A percentile compares a stretch with the other conserved stretches of the same genome.
Conservation (phyloP, 2,888 invertebrate species). For the Tenthredo notha region DNA sequence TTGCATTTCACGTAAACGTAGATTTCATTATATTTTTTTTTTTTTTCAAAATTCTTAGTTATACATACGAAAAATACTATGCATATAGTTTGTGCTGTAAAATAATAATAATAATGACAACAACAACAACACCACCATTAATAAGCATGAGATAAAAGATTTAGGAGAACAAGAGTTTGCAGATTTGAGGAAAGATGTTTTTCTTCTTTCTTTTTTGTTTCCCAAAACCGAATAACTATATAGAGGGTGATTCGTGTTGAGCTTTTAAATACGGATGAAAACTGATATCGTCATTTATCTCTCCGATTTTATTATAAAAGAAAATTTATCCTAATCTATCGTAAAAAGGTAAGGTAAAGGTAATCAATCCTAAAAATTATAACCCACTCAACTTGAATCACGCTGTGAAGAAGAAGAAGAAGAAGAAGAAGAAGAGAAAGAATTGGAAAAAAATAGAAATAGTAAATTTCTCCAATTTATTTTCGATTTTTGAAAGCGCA, state of each 20-base stretch:
- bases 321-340: too few species aligned
- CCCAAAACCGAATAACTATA: neutral
- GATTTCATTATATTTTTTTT: neutral
- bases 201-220: neutral
- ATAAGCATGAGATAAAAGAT: neutral
- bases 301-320: too few species aligned
- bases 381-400: too few species aligned
- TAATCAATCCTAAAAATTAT: too few species aligned
- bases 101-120: neutral
- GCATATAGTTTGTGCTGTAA: too few species aligned
- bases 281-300: too few species aligned
- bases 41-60: neutral
- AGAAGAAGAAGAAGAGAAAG: neutral
- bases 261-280: too few species aligned
- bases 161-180: neutral
- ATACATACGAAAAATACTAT: too few species aligned
- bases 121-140: neutral
- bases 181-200: neutral
- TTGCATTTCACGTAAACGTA: too few species aligned
- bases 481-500: too few species aligned
- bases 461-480: neutral
- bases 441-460: neutral
- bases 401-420: neutral
- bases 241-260: neutral
- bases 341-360: too few species aligned